These are phyloP conservation scores for Pammene aurita DNA, from an alignment of 2,888 invertebrate species.

Conservation along the genomic window DNA sequence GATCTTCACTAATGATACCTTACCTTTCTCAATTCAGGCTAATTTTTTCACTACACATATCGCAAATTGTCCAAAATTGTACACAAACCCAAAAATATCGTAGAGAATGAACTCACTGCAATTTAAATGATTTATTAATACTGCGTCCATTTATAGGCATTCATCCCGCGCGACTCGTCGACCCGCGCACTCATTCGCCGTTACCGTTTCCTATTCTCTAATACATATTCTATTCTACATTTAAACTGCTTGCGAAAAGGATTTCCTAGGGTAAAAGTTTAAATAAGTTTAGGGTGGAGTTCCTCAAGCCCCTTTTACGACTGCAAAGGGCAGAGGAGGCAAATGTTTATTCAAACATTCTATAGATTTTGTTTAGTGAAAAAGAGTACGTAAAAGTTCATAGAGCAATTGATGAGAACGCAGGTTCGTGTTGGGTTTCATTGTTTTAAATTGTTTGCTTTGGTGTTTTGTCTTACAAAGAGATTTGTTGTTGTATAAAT, in stretches of 20 bases:
- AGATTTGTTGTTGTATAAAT: no score
- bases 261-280: conserved; percentile 81
- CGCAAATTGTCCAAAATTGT: no score
- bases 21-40: no score
- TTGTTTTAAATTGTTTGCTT: conserved; percentile 8
- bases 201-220: conserved; percentile 65
- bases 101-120: conserved; percentile 10
- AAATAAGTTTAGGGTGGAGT: conserved; percentile 80
- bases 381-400: conserved; percentile 49
- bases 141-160: conserved; percentile 44
- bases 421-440: not conserved
- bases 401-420: conserved; percentile 41
- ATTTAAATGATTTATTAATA: conserved; percentile 36
- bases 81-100: not conserved
- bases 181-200: conserved; percentile 59
- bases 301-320: conserved; percentile 79
- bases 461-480: not conserved
- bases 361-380: conserved; percentile 73
- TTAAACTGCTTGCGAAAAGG: conserved; percentile 79
- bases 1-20: no score
- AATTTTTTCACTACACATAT: no score
- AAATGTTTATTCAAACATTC: conserved; percentile 82
- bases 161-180: conserved; percentile 56
- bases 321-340: conserved; percentile 79
- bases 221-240: conserved; percentile 79